Evolutionary conservation across 2,113 vertebrate genomes (phyloP).

Genomic region (Egretta garzetta): DNA sequence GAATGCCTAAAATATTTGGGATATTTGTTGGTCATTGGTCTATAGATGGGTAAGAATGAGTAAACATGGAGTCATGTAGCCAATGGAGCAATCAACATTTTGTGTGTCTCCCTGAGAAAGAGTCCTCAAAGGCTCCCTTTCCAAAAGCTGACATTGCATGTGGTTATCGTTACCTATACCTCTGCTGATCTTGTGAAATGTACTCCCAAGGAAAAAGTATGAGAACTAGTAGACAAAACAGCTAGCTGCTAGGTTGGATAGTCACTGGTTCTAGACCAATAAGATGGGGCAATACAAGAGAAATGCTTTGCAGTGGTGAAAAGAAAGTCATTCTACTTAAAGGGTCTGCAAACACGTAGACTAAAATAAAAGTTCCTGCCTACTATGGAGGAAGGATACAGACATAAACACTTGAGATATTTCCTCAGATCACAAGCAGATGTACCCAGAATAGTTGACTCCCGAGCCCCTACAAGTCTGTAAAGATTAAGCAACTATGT

Average conservation of each 20-base stretch:
- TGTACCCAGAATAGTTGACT: background rate
- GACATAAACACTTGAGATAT: background rate
- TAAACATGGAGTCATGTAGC: slow-evolving; percentile 25
- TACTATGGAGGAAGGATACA: background rate
- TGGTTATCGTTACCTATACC: background rate
- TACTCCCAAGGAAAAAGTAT: background rate
- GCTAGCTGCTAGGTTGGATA: background rate
- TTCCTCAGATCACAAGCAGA: background rate
- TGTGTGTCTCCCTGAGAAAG: background rate
- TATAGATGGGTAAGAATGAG: background rate
- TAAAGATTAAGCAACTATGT: background rate
- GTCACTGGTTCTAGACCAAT: background rate
- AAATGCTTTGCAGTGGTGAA: background rate
- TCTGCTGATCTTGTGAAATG: slow-evolving; percentile 12
- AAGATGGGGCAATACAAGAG: background rate
- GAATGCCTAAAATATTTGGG: slow-evolving; percentile 22
- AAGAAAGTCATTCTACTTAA: background rate
- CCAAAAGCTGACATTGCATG: background rate
- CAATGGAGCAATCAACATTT: slow-evolving; percentile 11
- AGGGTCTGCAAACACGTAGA: background rate
- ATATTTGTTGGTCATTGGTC: background rate
- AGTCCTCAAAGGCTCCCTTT: background rate
- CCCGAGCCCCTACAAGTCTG: background rate
- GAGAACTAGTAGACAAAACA: background rate
- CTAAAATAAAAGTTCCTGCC: background rate